A percentile compares a stretch with the other conserved stretches of the same genome.
Evolutionary conservation across 2,888 invertebrate species (phyloP).

Genomic region (Imbricaverruca yamaguchii): DNA sequence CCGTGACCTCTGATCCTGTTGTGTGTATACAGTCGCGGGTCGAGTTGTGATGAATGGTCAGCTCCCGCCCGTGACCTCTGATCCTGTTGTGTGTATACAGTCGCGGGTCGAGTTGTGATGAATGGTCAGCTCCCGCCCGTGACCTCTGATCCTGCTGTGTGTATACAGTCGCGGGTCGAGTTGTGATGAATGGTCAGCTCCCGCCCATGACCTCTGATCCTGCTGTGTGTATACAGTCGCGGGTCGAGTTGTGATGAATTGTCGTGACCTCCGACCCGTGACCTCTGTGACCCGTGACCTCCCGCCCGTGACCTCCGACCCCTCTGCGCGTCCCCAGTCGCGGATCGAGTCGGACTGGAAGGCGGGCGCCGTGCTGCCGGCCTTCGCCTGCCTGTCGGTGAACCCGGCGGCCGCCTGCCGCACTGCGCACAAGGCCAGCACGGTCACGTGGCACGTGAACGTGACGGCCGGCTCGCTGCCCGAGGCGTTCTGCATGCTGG

Average conservation of each 20-base stretch:
- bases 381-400: not conserved
- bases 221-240: no score
- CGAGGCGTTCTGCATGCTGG: not conserved
- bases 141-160: no score
- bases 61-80: no score
- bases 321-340: slow-evolving; percentile 47
- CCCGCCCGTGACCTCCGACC: not conserved
- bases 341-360: slow-evolving; percentile 43
- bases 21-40: no score
- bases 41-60: no score
- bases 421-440: not conserved
- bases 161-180: not conserved
- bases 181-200: not conserved
- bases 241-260: not conserved
- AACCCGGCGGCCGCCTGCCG: not conserved
- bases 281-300: not conserved
- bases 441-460: not conserved
- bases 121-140: no score
- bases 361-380: not conserved
- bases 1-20: no score
- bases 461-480: slow-evolving; percentile 11
- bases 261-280: not conserved
- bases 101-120: no score
- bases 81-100: no score
- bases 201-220: not conserved